Conservation (phyloP, 2,888 invertebrate genomes). For the Sinotaia quadrata region DNA sequence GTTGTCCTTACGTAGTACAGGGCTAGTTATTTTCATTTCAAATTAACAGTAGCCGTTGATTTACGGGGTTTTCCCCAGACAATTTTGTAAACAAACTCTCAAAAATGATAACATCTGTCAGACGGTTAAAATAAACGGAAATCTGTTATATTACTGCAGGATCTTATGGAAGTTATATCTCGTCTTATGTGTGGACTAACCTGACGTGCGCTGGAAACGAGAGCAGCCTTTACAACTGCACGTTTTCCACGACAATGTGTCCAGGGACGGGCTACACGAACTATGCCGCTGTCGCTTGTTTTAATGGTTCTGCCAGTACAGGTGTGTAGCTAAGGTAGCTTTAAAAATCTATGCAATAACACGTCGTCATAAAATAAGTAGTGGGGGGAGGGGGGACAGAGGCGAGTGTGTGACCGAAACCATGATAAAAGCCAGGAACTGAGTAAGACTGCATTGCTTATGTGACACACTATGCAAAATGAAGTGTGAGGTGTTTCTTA, state of each 20-base stretch:
- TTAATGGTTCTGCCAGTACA: conserved; percentile 39
- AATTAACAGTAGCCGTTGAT: too few species aligned
- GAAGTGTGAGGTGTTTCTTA: too few species aligned
- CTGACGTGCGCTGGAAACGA: conserved; percentile 59
- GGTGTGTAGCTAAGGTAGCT: conserved; percentile 37
- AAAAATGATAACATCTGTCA: too few species aligned
- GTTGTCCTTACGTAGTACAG: too few species aligned
- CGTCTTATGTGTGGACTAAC: conserved; percentile 46
- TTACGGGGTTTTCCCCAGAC: too few species aligned
- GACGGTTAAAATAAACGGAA: too few species aligned
- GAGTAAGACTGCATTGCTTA: too few species aligned
- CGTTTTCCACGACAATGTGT: conserved; percentile 26
- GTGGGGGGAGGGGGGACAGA: neutral
- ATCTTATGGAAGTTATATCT: conserved; percentile 50
- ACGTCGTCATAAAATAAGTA: neutral
- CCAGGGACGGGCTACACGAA: conserved; percentile 47
- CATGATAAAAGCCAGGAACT: too few species aligned
- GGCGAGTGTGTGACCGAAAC: neutral
- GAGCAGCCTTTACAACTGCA: conserved; percentile 43
- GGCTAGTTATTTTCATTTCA: too few species aligned
- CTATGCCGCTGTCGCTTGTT: conserved; percentile 59
- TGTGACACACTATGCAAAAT: too few species aligned
- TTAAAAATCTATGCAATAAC: neutral
- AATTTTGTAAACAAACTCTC: too few species aligned
- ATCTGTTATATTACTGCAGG: conserved; percentile 31